Evolutionary conservation across 2,888 invertebrate species (phyloP).

Genomic region (Timandra comae): DNA sequence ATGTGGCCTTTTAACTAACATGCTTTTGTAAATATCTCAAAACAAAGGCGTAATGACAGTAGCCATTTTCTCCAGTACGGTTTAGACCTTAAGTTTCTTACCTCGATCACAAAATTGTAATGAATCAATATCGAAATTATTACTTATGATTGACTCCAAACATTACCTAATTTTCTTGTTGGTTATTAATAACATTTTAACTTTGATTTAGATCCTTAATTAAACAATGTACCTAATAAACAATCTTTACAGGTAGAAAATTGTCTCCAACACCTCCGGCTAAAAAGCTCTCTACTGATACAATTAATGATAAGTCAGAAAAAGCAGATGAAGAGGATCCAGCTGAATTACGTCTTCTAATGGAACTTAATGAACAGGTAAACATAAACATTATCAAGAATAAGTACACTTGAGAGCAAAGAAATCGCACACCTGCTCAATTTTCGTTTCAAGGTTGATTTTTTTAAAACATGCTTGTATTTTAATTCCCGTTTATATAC

Average conservation of each 20-base stretch:
- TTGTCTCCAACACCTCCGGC: conserved; percentile 81
- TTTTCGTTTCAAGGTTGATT: too few relatives aligned
- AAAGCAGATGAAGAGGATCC: conserved; percentile 88
- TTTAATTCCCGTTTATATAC: too few relatives aligned
- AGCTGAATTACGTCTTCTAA: conserved; percentile 87
- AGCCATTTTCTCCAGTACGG: conserved; percentile 74
- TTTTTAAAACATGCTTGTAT: too few relatives aligned
- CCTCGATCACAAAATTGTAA: conserved; percentile 32
- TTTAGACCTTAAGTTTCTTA: conserved; percentile 23
- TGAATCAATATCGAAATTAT: conserved; percentile 23
- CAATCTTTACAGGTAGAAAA: conserved; percentile 76
- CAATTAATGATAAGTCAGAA: conserved; percentile 82
- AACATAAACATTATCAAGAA: conserved; percentile 1
- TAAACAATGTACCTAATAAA: neutral
- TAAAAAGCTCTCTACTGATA: conserved; percentile 80
- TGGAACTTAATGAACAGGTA: conserved; percentile 92
- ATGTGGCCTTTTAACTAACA: conserved; percentile 51
- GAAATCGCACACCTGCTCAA: too few relatives aligned
- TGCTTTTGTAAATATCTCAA: conserved; percentile 43
- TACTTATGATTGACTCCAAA: conserved; percentile 19
- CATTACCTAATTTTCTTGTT: conserved; percentile 19
- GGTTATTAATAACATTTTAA: conserved; percentile 10
- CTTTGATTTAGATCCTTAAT: neutral
- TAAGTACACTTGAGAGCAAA: neutral
- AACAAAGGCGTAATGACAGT: conserved; percentile 58